Evolutionary conservation across 2,888 invertebrate genomes (phyloP).

Genomic region (Marronus borbonicus): DNA sequence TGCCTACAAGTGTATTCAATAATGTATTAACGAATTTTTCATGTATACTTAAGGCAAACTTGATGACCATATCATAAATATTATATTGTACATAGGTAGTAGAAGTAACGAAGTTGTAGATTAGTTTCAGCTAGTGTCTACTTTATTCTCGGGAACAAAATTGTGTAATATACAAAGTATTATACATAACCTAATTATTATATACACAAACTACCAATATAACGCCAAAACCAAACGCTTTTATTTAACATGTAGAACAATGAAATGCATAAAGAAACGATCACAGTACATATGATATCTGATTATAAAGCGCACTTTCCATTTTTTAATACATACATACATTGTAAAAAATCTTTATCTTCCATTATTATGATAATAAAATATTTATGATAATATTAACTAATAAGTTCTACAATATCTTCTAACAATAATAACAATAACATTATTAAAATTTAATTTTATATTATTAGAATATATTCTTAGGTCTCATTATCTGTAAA

Average conservation of each 20-base stretch:
- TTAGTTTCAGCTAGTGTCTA: conserved; percentile 38
- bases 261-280: not conserved
- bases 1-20: not conserved
- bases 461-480: too few relatives aligned
- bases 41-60: conserved; percentile 15
- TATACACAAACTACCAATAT: conserved; percentile 28
- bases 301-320: conserved; percentile 42
- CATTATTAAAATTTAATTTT: not conserved
- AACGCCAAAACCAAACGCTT: conserved; percentile 37
- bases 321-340: conserved; percentile 33
- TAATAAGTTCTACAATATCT: conserved; percentile 40
- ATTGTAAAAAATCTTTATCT: conserved; percentile 47
- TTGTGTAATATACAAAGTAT: conserved; percentile 43
- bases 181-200: conserved; percentile 12
- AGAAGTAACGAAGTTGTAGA: conserved; percentile 7
- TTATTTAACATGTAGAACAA: conserved; percentile 19
- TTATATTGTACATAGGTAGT: conserved; percentile 22
- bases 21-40: not conserved
- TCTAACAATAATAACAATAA: not conserved
- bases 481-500: too few relatives aligned
- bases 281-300: conserved; percentile 9
- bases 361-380: conserved; percentile 45
- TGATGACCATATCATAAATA: conserved; percentile 41
- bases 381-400: conserved; percentile 4
- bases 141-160: conserved; percentile 50